Base-by-base conservation (phyloP, 2,888 invertebrate genomes). In the Orthonevra nobilis region DNA sequence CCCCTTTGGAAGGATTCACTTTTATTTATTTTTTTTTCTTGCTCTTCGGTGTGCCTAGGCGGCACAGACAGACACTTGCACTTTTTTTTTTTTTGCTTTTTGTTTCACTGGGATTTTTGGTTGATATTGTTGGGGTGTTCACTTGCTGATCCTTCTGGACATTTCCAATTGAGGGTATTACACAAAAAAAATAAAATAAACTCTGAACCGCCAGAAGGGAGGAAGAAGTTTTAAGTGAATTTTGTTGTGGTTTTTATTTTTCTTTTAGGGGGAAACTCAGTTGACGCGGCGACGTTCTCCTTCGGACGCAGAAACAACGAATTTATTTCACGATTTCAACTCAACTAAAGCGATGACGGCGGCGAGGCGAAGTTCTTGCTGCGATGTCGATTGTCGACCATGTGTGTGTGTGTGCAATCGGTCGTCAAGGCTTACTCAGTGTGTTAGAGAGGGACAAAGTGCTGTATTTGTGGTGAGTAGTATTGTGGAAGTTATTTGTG, bases 31-130 rank as follows among this genome's bases (percentile, higher is more conserved):
- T n/a, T n/a, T n/a, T n/a, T n/a, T n/a, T n/a, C n/a, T n/a, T n/a
- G n/a, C n/a, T n/a, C n/a, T n/a, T n/a, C n/a, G 5, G 64, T 38
- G 46, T 50, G 50, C 72, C 79, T 48, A 44, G 48, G 56, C 73
- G 79, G 73, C 73, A 68, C 70, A 73, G 68, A 73, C 79, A 79
- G 73, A 72, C 73, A 79, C 79, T 79, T 79, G 79, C 79, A 79
- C 79, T 79, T 79, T 79, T 69, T 72, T 50, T 28, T 5, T 52
- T 52, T 10, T 50, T 66, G 48, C 48, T 46, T 40, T 28, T 30
- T 15, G 42, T 40, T 6, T 36, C 70, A 58, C 56, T 30, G 60
- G 61, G 50, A 63, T 38, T 52, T n/a, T n/a, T n/a, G n/a, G n/a
- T n/a, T n/a, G n/a, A n/a, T n/a, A n/a, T n/a, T n/a, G n/a, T n/a